A percentile compares a stretch with the other conserved stretches of the same genome.
These are phyloP conservation scores for Cacatua alba DNA, from an alignment of 2,113 vertebrate species.

Conservation along the genomic window DNA sequence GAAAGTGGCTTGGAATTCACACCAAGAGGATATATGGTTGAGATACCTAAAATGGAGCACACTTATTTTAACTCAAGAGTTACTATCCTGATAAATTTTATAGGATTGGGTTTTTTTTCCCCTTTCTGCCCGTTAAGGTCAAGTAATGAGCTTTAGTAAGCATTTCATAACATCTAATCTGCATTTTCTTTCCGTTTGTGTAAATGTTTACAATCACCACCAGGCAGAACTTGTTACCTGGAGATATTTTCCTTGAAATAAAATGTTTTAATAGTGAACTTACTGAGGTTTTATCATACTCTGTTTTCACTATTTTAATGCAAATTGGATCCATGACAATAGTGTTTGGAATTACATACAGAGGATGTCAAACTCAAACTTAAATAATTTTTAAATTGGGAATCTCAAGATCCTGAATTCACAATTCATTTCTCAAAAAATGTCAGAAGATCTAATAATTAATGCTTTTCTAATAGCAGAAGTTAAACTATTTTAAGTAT, in stretches of 20 bases:
- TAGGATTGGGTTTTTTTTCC: rapidly evolving
- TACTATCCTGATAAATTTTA: not conserved
- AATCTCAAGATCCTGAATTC: not conserved
- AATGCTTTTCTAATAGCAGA: not conserved
- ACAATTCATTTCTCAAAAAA: not conserved
- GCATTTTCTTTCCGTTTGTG: not conserved
- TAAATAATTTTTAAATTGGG: not conserved
- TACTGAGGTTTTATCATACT: not conserved
- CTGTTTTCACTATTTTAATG: not conserved
- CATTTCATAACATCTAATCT: not conserved
- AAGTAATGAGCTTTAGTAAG: not conserved
- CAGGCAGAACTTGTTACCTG: not conserved
- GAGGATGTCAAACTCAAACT: not conserved
- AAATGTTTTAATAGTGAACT: not conserved
- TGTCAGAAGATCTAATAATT: not conserved
- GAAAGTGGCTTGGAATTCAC: not conserved
- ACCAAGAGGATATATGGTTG: not conserved
- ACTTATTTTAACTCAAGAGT: not conserved
- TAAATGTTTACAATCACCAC: not conserved
- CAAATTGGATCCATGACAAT: rapidly evolving
- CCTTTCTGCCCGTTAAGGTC: not conserved
- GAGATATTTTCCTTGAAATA: not conserved
- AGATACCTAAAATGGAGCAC: not conserved
- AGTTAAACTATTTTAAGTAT: not conserved
- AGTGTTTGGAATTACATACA: not conserved